Base-by-base conservation (phyloP, 2,888 invertebrate genomes). In the Drosophila nigricruria region DNA sequence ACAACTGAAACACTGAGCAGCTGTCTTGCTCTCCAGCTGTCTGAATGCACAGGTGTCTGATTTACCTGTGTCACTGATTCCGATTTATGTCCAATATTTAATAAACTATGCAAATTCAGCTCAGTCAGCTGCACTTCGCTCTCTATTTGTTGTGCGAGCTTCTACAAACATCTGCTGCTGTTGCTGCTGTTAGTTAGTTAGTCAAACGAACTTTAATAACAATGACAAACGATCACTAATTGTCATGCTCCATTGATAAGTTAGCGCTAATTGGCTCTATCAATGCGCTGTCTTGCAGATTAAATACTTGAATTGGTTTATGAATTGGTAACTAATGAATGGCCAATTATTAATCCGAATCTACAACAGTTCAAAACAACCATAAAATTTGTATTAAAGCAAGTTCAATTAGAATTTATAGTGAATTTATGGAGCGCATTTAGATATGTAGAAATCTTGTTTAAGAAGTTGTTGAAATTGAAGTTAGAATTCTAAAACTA, bases 41-140 rank as follows among this genome's bases (percentile, higher is more conserved):
- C 32, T 20, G 43, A 43, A 38, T 42, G 61, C 70, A 54, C 77
- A 77, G 78, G 78, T 77, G 77, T 77, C 56, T 69, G 18, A 40
- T 67, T 36, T 25, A 36, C 36, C 68, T 23, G 53, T 49, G 23
- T 61, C 43, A 50, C 14, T 49, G 34, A 49, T 47, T 58, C n/a
- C 50, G 53, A 78, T 78, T 78, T 54, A 77, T 77, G 57, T 43
- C 57, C 23, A 42, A 42, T 56, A 32, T 56, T 20, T 20, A 56
- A 42, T 56, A 56, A 59, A 49, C 49, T 62, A 70, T 78, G 77
- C 60, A 73, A 78, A 77, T 73, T 45, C 38, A n/a, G 32, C 32
- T 38, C 50, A 30, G 43, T 63, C 72, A 74, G 71, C 72, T 61
- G 73, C 65, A 40, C 27, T 32, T 57, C 30, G 47, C 12, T 66